phyloP scores from a whole-genome alignment of 30 jellyfish, hydroid and myxozoan species.

The Aurelia aurita complex sp. Pacific region DNA sequence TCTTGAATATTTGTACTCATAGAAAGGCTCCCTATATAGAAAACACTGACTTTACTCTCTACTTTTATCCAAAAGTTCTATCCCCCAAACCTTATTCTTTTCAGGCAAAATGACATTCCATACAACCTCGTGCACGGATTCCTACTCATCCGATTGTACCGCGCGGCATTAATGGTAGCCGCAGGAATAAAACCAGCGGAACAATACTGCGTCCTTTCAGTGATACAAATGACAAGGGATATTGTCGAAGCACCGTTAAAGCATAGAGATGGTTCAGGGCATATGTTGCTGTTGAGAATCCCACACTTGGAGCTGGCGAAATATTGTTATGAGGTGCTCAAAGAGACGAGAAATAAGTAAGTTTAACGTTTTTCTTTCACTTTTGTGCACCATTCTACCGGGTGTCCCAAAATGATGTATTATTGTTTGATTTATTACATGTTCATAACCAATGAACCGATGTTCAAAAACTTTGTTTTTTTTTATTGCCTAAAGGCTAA shows the following conservation, averaged over 20 bases:
- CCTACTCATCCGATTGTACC: constrained; percentile 75
- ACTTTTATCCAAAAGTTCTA: background rate
- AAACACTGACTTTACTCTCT: background rate
- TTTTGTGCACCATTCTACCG: too few species aligned
- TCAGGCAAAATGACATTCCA: constrained; percentile 70
- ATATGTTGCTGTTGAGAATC: constrained; percentile 78
- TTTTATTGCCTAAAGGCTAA: too few species aligned
- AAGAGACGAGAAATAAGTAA: constrained; percentile 81
- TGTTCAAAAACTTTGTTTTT: too few species aligned
- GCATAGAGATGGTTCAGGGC: constrained; percentile 87
- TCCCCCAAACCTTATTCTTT: background rate
- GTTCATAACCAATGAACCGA: too few species aligned
- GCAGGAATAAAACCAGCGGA: constrained; percentile 93
- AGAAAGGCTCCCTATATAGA: too few species aligned
- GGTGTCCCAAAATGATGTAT: too few species aligned
- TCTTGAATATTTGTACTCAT: too few species aligned
- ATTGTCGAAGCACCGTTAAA: constrained; percentile 85
- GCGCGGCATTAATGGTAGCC: constrained; percentile 84
- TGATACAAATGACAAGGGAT: constrained; percentile 75
- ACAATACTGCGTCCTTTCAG: constrained; percentile 83
- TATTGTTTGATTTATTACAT: too few species aligned
- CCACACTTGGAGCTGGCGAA: constrained; percentile 69
- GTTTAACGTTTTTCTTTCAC: background rate
- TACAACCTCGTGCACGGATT: constrained; percentile 86
- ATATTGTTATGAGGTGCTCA: constrained; percentile 60